phyloP scores from a whole-genome alignment of 2,888 invertebrate genomes.

The Nasonia oneida region DNA sequence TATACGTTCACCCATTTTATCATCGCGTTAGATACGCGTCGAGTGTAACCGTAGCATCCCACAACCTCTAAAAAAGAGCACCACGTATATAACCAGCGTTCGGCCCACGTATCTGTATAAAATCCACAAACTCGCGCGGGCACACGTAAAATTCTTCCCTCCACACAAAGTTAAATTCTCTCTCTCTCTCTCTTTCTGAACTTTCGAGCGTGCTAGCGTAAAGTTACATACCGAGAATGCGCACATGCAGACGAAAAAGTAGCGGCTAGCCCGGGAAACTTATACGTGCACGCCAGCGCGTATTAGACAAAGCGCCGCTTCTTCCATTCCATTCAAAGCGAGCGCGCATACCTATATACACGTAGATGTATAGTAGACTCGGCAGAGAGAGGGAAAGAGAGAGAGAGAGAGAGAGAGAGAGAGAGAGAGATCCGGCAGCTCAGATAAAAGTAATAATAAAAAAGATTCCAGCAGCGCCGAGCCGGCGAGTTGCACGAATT shows the following conservation, averaged over 20 bases:
- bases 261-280: not conserved
- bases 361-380: not conserved
- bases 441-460: slow-evolving; percentile 57
- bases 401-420: slow-evolving; percentile 46
- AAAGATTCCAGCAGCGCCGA: slow-evolving; percentile 45
- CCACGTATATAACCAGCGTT: not conserved
- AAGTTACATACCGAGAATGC: not conserved
- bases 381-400: slow-evolving; percentile 1
- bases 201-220: not conserved
- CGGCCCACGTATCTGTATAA: not conserved
- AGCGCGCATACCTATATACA: not conserved
- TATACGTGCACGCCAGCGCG: not conserved
- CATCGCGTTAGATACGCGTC: not conserved
- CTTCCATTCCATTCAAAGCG: not conserved
- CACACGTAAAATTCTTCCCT: slow-evolving; percentile 8
- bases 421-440: slow-evolving; percentile 31
- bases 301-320: not conserved
- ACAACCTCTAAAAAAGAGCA: not conserved
- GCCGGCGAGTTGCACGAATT: slow-evolving; percentile 22
- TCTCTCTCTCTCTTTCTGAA: not conserved
- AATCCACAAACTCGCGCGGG: not conserved
- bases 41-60: not conserved
- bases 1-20: not conserved
- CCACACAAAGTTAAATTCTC: not conserved
- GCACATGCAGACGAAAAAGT: not conserved